Evolutionary conservation across 2,888 invertebrate species (phyloP).

Genomic region (Muscina levida): DNA sequence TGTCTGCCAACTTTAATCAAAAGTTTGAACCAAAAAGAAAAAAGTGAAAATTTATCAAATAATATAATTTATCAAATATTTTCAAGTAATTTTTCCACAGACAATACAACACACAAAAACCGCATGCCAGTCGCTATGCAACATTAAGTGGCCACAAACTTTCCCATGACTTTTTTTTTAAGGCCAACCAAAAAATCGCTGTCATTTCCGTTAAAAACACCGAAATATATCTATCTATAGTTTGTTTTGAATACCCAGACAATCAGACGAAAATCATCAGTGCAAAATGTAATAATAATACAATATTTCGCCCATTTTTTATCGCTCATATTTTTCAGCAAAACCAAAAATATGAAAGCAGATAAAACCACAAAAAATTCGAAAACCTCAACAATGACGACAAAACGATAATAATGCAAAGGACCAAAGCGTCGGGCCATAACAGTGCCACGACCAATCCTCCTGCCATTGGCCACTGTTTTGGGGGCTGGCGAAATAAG

Average conservation of each 20-base stretch:
- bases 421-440: slow-evolving; percentile 22
- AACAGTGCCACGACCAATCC: neutral
- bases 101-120: no score
- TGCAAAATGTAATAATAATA: slow-evolving; percentile 58
- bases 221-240: slow-evolving; percentile 17
- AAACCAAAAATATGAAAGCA: slow-evolving; percentile 37
- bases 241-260: slow-evolving; percentile 47
- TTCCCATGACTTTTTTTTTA: neutral
- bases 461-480: slow-evolving; percentile 10
- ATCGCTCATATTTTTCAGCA: slow-evolving; percentile 13
- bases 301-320: slow-evolving; percentile 36
- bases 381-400: slow-evolving; percentile 30
- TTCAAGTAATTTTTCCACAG: no score
- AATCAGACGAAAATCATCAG: slow-evolving; percentile 62
- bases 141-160: slow-evolving; percentile 66
- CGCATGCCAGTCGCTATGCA: slow-evolving; percentile 60
- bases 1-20: no score
- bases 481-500: slow-evolving; percentile 5
- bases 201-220: slow-evolving; percentile 24
- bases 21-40: no score
- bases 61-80: no score
- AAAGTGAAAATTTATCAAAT: no score
- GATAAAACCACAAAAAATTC: slow-evolving; percentile 36
- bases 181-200: neutral
- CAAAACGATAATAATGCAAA: slow-evolving; percentile 24